Percentiles rank a stretch among this genome's conserved stretches.
These are phyloP conservation scores for Amblyteles armatorius DNA, from an alignment of 2,888 invertebrate genomes.

Conservation along the genomic window DNA sequence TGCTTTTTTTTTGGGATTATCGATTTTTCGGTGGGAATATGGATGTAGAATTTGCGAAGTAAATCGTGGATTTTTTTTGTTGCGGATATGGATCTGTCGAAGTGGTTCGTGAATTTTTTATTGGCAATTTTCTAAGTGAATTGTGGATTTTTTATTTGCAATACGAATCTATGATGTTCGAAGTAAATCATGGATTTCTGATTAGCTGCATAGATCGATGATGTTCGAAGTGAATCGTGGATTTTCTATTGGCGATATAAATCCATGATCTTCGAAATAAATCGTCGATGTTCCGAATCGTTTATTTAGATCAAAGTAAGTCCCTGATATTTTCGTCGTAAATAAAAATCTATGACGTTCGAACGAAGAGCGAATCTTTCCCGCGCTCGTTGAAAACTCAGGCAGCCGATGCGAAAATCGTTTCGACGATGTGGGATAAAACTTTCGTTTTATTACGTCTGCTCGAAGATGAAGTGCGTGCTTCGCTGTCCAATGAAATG, in stretches of 20 bases:
- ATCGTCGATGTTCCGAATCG: not conserved
- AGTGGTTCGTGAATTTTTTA: not conserved
- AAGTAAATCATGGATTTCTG: not conserved
- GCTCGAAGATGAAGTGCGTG: conserved; percentile 8
- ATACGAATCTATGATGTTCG: not conserved
- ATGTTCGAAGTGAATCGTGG: not conserved
- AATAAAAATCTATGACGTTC: no score
- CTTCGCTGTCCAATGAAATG: conserved; percentile 33
- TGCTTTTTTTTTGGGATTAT: no score
- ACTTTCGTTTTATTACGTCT: not conserved
- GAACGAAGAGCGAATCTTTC: no score
- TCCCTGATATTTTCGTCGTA: no score
- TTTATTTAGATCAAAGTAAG: no score
- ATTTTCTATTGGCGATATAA: not conserved
- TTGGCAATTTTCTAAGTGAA: not conserved
- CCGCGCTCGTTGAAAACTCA: no score
- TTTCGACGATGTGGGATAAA: not conserved
- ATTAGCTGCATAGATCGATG: not conserved
- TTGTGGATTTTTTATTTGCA: not conserved
- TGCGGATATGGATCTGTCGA: no score
- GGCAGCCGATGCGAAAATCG: not conserved
- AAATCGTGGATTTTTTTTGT: no score
- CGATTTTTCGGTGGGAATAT: no score
- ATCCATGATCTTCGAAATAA: no score
- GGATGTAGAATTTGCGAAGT: no score